These are phyloP conservation scores for Carassius gibelio DNA, from an alignment of 2,113 vertebrate genomes.

Conservation along the genomic window DNA sequence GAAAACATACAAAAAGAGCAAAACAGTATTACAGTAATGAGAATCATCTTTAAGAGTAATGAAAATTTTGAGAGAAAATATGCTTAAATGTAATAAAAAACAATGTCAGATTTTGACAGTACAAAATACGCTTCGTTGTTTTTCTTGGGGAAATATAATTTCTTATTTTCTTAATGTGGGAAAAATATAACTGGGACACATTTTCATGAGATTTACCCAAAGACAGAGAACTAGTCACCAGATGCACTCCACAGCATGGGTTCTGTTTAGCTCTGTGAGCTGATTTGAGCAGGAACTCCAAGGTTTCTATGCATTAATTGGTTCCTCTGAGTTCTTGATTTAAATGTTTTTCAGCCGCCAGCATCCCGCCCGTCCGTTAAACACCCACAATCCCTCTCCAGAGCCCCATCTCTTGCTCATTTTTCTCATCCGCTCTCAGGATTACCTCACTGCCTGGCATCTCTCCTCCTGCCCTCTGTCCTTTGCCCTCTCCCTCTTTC, in stretches of 20 bases:
- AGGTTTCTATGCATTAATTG: constrained; percentile 69
- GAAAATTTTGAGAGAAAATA: neutral
- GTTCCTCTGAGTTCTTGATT: constrained; percentile 67
- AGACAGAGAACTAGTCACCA: constrained; percentile 58
- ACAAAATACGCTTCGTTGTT: neutral
- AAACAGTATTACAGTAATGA: neutral
- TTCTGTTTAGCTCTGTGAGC: constrained; percentile 63
- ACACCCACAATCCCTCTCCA: constrained; percentile 15
- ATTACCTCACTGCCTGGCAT: constrained; percentile 24
- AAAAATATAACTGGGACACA: neutral
- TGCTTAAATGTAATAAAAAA: neutral
- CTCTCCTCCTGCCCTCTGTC: constrained; percentile 50
- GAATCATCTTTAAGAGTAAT: neutral
- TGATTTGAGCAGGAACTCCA: constrained; percentile 53
- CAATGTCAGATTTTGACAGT: neutral
- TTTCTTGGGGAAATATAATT: neutral
- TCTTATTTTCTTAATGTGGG: neutral
- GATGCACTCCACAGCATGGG: constrained; percentile 66
- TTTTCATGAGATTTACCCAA: neutral
- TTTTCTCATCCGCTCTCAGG: constrained; percentile 2
- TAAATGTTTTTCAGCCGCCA: constrained; percentile 63
- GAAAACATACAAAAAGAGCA: too few species aligned
- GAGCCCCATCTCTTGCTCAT: neutral
- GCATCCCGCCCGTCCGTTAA: constrained; percentile 40
- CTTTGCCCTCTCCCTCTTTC: constrained; percentile 37